These are phyloP conservation scores for Seriola dumerili DNA, from an alignment of 2,113 vertebrate species.

Conservation along the genomic window DNA sequence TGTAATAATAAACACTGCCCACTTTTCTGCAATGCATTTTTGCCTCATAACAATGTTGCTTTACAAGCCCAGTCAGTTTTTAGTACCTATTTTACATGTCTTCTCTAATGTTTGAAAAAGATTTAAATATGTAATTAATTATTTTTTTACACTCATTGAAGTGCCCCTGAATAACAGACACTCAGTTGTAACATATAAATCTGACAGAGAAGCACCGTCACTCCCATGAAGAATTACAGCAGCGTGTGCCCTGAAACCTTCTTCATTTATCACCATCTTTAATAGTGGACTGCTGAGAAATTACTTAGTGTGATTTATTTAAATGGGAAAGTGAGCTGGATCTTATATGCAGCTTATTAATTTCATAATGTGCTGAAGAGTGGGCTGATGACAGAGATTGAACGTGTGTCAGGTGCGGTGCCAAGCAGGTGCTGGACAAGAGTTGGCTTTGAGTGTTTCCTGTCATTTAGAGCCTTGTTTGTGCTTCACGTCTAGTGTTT, in stretches of 20 bases:
- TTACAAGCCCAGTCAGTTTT: not conserved
- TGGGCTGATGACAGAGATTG: not conserved
- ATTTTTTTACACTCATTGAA: not conserved
- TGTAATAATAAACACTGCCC: too few species aligned
- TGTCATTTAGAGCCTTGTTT: not conserved
- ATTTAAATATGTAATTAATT: too few species aligned
- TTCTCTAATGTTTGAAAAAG: not conserved
- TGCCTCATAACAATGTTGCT: not conserved
- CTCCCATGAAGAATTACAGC: not conserved
- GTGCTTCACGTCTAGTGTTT: not conserved
- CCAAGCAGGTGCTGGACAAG: not conserved
- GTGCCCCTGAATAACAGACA: not conserved
- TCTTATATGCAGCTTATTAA: not conserved
- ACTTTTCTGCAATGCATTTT: not conserved
- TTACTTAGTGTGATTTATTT: conserved; percentile 44
- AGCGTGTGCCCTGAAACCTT: not conserved
- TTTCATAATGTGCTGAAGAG: conserved; percentile 17
- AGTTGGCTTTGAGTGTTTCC: not conserved
- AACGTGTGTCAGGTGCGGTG: not conserved
- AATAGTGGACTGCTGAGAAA: conserved; percentile 8
- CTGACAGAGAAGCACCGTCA: not conserved
- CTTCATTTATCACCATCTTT: conserved; percentile 11
- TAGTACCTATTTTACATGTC: not conserved
- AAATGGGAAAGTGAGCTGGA: not conserved
- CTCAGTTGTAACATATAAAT: not conserved